phyloP scores from a whole-genome alignment of 1,140 invertebrate species.

The Nomia melanderi region DNA sequence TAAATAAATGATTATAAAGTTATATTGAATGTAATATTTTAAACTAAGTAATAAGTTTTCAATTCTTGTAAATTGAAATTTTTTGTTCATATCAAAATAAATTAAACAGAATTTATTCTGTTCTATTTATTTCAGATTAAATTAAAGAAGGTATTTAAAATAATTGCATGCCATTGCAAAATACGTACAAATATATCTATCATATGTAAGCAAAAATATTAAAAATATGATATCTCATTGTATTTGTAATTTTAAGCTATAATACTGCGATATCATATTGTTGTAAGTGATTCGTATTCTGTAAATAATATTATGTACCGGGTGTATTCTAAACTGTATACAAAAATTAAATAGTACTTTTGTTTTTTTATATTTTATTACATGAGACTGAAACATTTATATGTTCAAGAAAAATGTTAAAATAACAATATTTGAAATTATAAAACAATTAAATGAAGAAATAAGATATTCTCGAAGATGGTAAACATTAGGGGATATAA shows the following conservation, averaged over 20 bases:
- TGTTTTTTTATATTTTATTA: slow-evolving; percentile 1
- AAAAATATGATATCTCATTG: slow-evolving; percentile 74
- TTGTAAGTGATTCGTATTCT: slow-evolving; percentile 70
- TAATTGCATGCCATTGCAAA: slow-evolving; percentile 69
- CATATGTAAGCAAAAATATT: slow-evolving; percentile 72
- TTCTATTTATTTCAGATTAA: not conserved
- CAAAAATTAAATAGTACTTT: slow-evolving; percentile 27
- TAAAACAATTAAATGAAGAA: slow-evolving; percentile 13
- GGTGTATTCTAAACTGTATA: slow-evolving; percentile 71
- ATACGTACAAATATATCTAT: slow-evolving; percentile 73
- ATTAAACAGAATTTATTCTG: slow-evolving; percentile 41
- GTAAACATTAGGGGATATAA: slow-evolving; percentile 1
- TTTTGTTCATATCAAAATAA: slow-evolving; percentile 10
- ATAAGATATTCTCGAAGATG: not conserved
- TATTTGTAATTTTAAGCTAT: slow-evolving; percentile 74
- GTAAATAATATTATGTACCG: slow-evolving; percentile 60
- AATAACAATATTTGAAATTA: slow-evolving; percentile 25
- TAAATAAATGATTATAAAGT: not conserved
- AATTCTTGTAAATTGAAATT: not conserved
- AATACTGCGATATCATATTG: slow-evolving; percentile 70
- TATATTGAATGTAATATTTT: not conserved
- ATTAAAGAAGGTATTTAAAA: slow-evolving; percentile 60
- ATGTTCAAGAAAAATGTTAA: slow-evolving; percentile 24
- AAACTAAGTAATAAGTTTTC: not conserved
- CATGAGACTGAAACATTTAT: slow-evolving; percentile 18